These are phyloP conservation scores for Mycalesis mineus DNA, from an alignment of 2,888 invertebrate species.

Conservation along the genomic window DNA sequence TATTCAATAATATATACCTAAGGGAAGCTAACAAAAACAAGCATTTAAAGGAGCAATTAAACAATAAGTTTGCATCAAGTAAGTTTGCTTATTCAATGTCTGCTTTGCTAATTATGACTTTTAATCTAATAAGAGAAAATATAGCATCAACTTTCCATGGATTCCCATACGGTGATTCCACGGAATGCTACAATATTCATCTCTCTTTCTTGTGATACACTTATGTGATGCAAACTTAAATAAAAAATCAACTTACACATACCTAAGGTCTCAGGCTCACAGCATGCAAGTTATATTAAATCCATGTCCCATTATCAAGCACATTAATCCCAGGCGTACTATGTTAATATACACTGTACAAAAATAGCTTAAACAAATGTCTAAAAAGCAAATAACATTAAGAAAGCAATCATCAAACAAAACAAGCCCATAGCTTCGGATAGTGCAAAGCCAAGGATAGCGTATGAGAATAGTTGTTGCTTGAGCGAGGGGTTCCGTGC, in stretches of 20 bases:
- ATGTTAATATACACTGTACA: constrained; percentile 48
- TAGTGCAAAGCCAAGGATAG: constrained; percentile 97
- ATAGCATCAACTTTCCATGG: no score
- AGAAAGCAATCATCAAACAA: constrained; percentile 99
- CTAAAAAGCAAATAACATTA: constrained; percentile 96
- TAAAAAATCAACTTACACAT: background rate
- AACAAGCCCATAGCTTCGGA: constrained; percentile 99
- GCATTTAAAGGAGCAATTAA: no score
- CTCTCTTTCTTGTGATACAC: no score
- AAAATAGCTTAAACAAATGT: constrained; percentile 30
- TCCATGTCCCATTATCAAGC: constrained; percentile 12
- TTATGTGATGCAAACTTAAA: background rate
- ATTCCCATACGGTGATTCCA: no score
- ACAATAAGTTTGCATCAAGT: no score
- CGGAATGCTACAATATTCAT: no score
- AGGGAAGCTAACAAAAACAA: no score
- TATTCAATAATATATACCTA: no score
- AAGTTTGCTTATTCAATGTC: no score
- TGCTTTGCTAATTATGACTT: no score
- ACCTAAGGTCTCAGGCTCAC: background rate
- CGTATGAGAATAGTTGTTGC: constrained; percentile 98
- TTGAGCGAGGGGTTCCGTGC: constrained; percentile 98
- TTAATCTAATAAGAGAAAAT: no score
- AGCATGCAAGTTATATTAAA: constrained; percentile 14
- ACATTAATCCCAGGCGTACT: constrained; percentile 10